phyloP scores from a whole-genome alignment of 2,888 invertebrate species.

The Zaprionus obscuricornis region DNA sequence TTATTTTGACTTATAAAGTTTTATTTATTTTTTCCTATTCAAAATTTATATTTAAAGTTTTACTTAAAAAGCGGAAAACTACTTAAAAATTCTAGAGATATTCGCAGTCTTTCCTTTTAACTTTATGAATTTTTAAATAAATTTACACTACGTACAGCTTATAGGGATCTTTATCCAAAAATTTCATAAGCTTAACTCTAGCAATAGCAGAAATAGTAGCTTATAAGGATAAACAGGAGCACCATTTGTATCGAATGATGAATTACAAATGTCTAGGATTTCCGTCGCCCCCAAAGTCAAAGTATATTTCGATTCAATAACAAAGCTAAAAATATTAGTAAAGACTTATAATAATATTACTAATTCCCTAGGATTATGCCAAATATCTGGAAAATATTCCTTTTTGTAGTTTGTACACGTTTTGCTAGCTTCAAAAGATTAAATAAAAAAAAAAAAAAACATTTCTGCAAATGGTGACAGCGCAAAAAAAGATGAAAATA shows the following conservation, averaged over 20 bases:
- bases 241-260: too few species aligned
- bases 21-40: not conserved
- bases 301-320: not conserved
- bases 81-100: too few species aligned
- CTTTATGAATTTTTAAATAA: too few species aligned
- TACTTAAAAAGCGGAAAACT: too few species aligned
- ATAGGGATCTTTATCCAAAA: too few species aligned
- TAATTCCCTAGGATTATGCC: not conserved
- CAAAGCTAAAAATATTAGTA: not conserved
- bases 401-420: conserved; percentile 67
- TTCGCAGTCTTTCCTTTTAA: too few species aligned
- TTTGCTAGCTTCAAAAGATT: conserved; percentile 3
- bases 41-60: too few species aligned
- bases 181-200: too few species aligned
- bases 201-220: not conserved
- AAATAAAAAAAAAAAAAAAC: conserved; percentile 45
- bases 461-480: conserved; percentile 67
- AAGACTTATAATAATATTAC: not conserved
- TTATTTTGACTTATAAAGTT: not conserved
- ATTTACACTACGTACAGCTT: too few species aligned
- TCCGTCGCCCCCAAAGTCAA: too few species aligned
- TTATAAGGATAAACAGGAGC: not conserved
- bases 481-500: conserved; percentile 38
- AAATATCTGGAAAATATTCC: conserved; percentile 2
- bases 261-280: not conserved